A percentile compares a stretch with the other conserved stretches of the same genome.
These are phyloP conservation scores for Argya squamiceps DNA, from an alignment of 2,797 vertebrate species.

Conservation along the genomic window DNA sequence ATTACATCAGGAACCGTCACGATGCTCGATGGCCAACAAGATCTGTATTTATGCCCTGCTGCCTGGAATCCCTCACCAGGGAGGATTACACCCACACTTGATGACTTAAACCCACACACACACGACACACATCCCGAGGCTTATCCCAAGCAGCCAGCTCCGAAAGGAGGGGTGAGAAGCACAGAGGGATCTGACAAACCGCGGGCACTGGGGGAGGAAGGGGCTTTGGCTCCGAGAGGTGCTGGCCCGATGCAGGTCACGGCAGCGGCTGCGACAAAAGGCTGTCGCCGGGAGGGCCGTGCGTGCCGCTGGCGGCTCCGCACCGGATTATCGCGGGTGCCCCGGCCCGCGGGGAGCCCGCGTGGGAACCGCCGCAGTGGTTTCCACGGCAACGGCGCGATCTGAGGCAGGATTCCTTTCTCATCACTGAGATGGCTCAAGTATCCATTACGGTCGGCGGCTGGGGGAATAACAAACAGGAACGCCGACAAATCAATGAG, in stretches of 20 bases:
- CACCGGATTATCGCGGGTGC: background rate
- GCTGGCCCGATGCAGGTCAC: rapidly evolving
- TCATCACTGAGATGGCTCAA: background rate
- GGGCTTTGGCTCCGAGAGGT: rapidly evolving
- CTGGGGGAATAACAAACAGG: background rate
- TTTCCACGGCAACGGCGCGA: slow-evolving; percentile 24
- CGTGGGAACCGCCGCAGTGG: background rate
- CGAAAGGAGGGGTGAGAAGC: background rate
- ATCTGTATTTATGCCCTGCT: background rate
- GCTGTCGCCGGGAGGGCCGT: background rate
- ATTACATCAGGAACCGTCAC: background rate
- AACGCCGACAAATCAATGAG: slow-evolving; percentile 14
- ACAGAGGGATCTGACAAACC: background rate
- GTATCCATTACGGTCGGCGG: background rate
- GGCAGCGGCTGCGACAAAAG: rapidly evolving
- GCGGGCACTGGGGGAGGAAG: rapidly evolving
- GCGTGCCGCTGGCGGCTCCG: background rate
- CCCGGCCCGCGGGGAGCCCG: background rate
- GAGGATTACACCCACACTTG: too few relatives aligned
- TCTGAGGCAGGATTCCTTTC: slow-evolving; percentile 18
- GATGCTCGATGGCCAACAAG: background rate
- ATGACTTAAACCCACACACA: background rate
- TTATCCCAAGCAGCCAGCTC: background rate
- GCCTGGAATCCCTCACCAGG: background rate
- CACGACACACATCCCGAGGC: background rate